Evolutionary conservation across 2,113 vertebrate genomes (phyloP).

Genomic region (Gobiocypris rarus): DNA sequence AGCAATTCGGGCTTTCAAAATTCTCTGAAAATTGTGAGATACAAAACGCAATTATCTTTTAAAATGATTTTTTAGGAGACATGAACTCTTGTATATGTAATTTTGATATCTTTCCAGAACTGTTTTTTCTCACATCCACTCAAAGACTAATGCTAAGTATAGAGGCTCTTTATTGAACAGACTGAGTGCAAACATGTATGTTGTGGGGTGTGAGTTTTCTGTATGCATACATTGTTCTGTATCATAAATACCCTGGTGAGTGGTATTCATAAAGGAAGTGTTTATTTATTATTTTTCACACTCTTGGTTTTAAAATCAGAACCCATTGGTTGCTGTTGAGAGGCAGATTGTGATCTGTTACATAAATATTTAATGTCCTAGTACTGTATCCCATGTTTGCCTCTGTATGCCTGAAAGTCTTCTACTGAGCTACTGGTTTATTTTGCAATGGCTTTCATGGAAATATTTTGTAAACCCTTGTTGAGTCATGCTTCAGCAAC

Average conservation of each 20-base stretch:
- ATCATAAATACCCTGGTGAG: background rate
- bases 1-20: too few species aligned
- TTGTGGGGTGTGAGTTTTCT: background rate
- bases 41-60: too few species aligned
- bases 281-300: conserved; percentile 16
- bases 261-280: conserved; percentile 7
- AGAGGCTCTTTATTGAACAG: too few species aligned
- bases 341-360: background rate
- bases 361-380: conserved; percentile 51
- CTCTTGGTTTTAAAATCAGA: background rate
- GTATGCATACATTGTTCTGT: conserved; percentile 9
- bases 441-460: conserved; percentile 50
- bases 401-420: conserved; percentile 32
- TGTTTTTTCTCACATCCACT: background rate
- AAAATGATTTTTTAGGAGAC: background rate
- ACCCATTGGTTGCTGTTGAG: background rate
- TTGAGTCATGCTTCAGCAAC: conserved; percentile 31
- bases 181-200: background rate
- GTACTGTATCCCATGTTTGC: background rate
- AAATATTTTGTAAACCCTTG: conserved; percentile 49
- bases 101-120: background rate
- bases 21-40: too few species aligned
- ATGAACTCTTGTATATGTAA: background rate
- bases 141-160: background rate
- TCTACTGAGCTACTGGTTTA: conserved; percentile 34